Conservation (phyloP, 2,113 vertebrate species). For the Synodontis membranacea region DNA sequence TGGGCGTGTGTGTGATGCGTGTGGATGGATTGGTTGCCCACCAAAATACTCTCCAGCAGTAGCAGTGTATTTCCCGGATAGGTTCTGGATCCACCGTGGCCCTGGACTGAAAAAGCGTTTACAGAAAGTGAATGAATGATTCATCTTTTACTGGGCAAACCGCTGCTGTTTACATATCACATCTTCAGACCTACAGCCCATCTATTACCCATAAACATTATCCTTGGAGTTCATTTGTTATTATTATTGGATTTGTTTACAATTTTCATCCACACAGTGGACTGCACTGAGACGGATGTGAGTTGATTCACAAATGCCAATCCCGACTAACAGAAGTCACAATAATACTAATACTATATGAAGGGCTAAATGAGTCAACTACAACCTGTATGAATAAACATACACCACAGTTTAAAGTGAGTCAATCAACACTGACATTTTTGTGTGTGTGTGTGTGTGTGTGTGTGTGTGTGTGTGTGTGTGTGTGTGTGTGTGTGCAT, state of each 20-base stretch:
- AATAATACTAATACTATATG: background rate
- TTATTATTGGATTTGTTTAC: constrained; percentile 2
- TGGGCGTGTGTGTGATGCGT: background rate
- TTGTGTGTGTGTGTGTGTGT: too few species aligned
- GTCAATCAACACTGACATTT: background rate
- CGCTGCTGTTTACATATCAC: background rate
- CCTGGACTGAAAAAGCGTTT: background rate
- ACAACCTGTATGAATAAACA: background rate
- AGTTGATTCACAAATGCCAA: background rate
- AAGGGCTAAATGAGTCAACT: background rate
- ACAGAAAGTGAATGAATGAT: constrained; percentile 17
- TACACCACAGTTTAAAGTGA: background rate
- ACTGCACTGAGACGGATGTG: background rate
- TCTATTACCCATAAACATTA: background rate
- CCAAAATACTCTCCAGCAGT: constrained; percentile 1
- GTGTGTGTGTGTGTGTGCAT: too few species aligned
- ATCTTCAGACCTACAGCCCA: background rate
- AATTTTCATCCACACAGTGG: background rate
- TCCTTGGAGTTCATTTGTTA: background rate
- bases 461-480: too few species aligned
- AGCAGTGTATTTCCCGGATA: background rate
- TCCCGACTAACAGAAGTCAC: too few species aligned
- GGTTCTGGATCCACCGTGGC: background rate
- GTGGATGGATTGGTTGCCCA: background rate
- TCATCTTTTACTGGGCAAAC: constrained; percentile 28